Evolutionary conservation across 2,113 vertebrate species (phyloP).

Genomic region (Gobiocypris rarus): DNA sequence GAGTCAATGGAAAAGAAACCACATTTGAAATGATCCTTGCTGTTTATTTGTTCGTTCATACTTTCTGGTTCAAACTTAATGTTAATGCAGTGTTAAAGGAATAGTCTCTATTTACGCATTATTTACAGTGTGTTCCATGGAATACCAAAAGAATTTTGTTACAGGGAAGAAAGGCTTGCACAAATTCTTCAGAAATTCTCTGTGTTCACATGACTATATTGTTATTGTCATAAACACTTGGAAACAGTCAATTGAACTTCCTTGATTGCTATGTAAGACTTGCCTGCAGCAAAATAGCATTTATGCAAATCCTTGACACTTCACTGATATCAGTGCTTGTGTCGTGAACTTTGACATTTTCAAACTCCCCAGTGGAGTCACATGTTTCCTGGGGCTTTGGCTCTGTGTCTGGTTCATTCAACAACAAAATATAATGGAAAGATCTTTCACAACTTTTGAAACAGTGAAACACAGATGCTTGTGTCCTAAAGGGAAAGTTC

Average conservation of each 20-base stretch:
- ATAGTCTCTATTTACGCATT: not conserved
- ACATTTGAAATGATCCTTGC: not conserved
- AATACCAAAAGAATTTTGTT: not conserved
- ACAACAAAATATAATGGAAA: not conserved
- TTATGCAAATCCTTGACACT: conserved; percentile 32
- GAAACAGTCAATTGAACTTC: not conserved
- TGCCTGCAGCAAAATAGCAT: not conserved
- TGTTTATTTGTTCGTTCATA: not conserved
- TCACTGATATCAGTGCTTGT: not conserved
- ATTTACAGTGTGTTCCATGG: not conserved
- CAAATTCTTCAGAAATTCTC: not conserved
- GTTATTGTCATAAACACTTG: not conserved
- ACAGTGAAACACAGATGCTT: not conserved
- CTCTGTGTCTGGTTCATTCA: not conserved
- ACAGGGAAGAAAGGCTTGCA: not conserved
- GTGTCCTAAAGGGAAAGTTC: not conserved
- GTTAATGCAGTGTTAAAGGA: not conserved
- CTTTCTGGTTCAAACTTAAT: not conserved
- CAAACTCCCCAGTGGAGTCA: not conserved
- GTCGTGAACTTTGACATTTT: conserved; percentile 1
- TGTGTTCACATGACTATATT: not conserved
- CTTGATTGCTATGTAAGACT: not conserved
- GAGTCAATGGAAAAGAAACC: not conserved
- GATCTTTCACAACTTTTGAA: not conserved
- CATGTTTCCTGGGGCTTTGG: not conserved